These are phyloP conservation scores for Caenorhabditis doughertyi DNA, from an alignment of 2,888 invertebrate species.

Conservation along the genomic window DNA sequence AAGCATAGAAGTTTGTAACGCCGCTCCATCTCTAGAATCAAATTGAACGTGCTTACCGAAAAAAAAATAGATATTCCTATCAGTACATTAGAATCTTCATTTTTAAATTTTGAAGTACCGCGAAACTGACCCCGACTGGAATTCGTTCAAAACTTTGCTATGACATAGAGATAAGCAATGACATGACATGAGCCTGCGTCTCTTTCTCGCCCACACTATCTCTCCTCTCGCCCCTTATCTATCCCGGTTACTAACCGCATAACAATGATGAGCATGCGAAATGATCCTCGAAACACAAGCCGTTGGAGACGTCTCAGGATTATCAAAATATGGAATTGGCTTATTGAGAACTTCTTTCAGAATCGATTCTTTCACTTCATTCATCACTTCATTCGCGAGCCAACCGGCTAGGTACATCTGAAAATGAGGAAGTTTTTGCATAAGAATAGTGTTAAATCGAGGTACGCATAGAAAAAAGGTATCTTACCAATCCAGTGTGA, in stretches of 20 bases:
- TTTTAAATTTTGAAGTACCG: too few relatives aligned
- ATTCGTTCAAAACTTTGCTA: too few relatives aligned
- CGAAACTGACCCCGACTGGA: too few relatives aligned
- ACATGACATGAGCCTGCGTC: too few relatives aligned
- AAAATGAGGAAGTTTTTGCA: too few relatives aligned
- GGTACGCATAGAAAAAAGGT: conserved; percentile 47
- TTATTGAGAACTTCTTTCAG: conserved; percentile 57
- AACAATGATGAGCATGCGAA: conserved; percentile 54
- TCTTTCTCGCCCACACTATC: background rate
- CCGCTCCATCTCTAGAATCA: too few relatives aligned
- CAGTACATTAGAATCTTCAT: too few relatives aligned
- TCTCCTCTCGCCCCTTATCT: background rate
- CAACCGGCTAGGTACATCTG: conserved; percentile 65
- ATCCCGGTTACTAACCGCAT: conserved; percentile 59
- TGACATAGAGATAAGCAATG: too few relatives aligned
- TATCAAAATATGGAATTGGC: conserved; percentile 64
- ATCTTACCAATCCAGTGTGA: conserved; percentile 35
- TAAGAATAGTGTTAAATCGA: too few relatives aligned
- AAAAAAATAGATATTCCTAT: too few relatives aligned
- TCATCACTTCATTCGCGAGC: conserved; percentile 64
- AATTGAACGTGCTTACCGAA: too few relatives aligned
- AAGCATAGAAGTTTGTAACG: too few relatives aligned
- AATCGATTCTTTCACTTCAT: conserved; percentile 51
- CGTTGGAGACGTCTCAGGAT: conserved; percentile 56
- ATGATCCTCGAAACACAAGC: conserved; percentile 60